Evolutionary conservation across 2,888 invertebrate species (phyloP).

Genomic region (Agriotes lineatus): DNA sequence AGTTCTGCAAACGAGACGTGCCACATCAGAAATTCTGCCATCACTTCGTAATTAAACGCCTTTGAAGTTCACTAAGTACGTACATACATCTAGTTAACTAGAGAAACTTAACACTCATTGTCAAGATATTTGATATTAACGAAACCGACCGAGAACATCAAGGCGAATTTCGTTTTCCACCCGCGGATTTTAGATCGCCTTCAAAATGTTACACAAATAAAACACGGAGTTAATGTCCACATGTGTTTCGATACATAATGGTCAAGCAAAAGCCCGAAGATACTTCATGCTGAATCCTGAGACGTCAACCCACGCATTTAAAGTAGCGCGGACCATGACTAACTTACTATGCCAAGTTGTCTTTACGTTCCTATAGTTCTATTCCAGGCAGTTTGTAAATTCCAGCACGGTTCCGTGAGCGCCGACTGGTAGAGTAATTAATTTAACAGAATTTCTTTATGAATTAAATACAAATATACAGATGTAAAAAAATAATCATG

Average conservation of each 20-base stretch:
- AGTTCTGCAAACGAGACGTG: constrained; percentile 12
- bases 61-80: constrained; percentile 24
- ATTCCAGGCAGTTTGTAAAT: constrained; percentile 8
- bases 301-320: constrained; percentile 31
- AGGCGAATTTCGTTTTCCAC: not conserved
- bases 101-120: not conserved
- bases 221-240: constrained; percentile 16
- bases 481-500: no score
- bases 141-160: not conserved
- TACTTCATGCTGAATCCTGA: constrained; percentile 29
- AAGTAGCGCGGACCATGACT: constrained; percentile 31
- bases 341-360: constrained; percentile 33
- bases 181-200: constrained; percentile 11
- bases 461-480: no score
- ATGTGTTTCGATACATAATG: constrained; percentile 29
- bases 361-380: constrained; percentile 39
- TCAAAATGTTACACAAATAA: constrained; percentile 23
- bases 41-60: constrained; percentile 21
- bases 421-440: no score
- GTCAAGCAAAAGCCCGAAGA: constrained; percentile 25
- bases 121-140: not conserved
- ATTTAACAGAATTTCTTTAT: no score
- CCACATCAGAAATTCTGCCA: constrained; percentile 12
- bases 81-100: constrained; percentile 14
- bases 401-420: constrained; percentile 35